phyloP scores from a whole-genome alignment of 2,113 vertebrate species.

The Opisthocomus hoazin region DNA sequence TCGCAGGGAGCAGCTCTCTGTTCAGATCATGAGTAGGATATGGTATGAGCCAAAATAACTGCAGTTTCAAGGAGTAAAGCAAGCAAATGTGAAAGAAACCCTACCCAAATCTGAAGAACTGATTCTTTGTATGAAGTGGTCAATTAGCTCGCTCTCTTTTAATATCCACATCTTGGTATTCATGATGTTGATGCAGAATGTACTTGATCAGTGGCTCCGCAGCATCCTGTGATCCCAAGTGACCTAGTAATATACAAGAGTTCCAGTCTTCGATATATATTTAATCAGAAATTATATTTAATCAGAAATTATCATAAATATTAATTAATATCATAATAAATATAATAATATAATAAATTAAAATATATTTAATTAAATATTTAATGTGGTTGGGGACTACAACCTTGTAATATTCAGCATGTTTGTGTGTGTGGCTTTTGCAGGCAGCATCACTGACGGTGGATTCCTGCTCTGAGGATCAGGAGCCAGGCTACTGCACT shows the following conservation, averaged over 20 bases:
- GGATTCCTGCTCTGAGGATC: slow-evolving; percentile 90
- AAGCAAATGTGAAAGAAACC: background rate
- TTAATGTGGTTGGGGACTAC: background rate
- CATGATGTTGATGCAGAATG: background rate
- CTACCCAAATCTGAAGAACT: background rate
- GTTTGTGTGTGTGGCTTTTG: background rate
- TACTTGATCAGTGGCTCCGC: background rate
- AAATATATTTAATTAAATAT: background rate
- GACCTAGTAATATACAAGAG: background rate
- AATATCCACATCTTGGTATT: background rate
- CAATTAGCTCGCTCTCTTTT: background rate
- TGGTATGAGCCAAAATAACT: background rate
- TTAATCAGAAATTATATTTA: no score
- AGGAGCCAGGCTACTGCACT: slow-evolving; percentile 91
- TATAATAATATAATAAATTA: no score
- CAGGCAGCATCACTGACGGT: slow-evolving; percentile 94
- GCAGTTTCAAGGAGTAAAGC: background rate
- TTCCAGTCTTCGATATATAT: background rate
- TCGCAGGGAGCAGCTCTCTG: background rate
- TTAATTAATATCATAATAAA: no score
- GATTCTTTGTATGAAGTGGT: background rate
- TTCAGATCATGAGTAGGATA: background rate
- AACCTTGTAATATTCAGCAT: background rate
- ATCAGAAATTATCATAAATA: no score
- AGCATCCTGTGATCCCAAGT: background rate